These are phyloP conservation scores for Seira ritae DNA, from an alignment of 2,888 invertebrate genomes.

Conservation along the genomic window DNA sequence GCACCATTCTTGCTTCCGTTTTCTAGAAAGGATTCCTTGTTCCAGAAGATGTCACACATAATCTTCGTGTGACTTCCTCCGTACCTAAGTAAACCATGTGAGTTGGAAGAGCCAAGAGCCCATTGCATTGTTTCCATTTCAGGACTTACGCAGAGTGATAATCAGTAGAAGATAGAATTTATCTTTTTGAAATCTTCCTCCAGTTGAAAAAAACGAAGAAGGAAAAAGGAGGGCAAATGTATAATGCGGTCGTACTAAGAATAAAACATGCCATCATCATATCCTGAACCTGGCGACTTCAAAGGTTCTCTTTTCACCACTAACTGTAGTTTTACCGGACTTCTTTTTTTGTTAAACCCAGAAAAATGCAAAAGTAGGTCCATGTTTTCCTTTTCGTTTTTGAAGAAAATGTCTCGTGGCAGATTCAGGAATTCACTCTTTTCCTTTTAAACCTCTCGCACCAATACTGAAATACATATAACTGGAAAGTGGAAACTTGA, in stretches of 20 bases:
- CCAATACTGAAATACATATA: too few species aligned
- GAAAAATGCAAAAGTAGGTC: background rate
- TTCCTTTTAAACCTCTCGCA: too few species aligned
- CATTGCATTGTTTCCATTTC: conserved; percentile 21
- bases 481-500: too few species aligned
- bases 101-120: background rate
- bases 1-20: background rate
- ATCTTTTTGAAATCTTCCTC: background rate
- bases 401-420: background rate
- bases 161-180: background rate
- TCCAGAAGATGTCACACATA: background rate
- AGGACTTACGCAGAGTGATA: conserved; percentile 4
- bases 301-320: too few species aligned
- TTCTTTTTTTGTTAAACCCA: background rate
- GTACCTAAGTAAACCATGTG: background rate
- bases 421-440: too few species aligned
- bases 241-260: conserved; percentile 12
- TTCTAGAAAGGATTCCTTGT: background rate
- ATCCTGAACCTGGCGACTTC: background rate
- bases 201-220: background rate
- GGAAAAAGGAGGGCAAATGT: background rate
- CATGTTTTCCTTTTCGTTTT: background rate
- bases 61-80: background rate
- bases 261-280: background rate
- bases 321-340: too few species aligned